A percentile compares a stretch with the other conserved stretches of the same genome.
Conservation (phyloP, 1,140 invertebrate genomes). For the Paralvinella palmiformis region DNA sequence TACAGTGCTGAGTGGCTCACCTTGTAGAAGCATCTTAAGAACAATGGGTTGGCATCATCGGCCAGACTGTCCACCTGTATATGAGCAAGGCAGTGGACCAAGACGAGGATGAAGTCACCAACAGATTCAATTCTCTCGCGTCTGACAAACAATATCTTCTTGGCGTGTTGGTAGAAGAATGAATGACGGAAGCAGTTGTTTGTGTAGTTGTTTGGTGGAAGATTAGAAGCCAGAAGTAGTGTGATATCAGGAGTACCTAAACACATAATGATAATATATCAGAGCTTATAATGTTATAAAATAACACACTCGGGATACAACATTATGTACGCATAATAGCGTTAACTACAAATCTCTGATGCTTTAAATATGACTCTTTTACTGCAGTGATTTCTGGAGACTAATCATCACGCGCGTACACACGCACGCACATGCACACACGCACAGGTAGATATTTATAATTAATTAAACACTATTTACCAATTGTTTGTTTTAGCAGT, state of each 20-base stretch:
- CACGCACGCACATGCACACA: too few relatives aligned
- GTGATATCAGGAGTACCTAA: conserved; percentile 29
- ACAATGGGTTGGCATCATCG: conserved; percentile 39
- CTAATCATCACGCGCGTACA: too few relatives aligned
- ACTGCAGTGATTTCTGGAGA: too few relatives aligned
- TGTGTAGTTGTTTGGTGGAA: conserved; percentile 41
- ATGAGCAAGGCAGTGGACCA: conserved; percentile 42
- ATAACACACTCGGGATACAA: too few relatives aligned
- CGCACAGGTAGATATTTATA: too few relatives aligned
- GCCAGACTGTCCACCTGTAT: conserved; percentile 40
- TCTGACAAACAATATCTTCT: conserved; percentile 41
- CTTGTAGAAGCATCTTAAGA: conserved; percentile 43
- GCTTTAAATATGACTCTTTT: too few relatives aligned
- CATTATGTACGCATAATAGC: too few relatives aligned
- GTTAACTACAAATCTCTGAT: too few relatives aligned
- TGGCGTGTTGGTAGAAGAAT: conserved; percentile 37
- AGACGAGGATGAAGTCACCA: conserved; percentile 45
- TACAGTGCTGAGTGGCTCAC: conserved; percentile 20
- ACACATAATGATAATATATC: too few relatives aligned
- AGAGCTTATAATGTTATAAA: too few relatives aligned
- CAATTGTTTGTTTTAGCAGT: conserved; percentile 31
- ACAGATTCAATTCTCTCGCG: conserved; percentile 43
- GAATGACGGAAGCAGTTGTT: conserved; percentile 43
- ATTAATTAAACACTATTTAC: too few relatives aligned
- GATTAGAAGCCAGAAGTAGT: conserved; percentile 41